Conservation (phyloP, 2,113 vertebrate genomes). For the Eulemur macaco region DNA sequence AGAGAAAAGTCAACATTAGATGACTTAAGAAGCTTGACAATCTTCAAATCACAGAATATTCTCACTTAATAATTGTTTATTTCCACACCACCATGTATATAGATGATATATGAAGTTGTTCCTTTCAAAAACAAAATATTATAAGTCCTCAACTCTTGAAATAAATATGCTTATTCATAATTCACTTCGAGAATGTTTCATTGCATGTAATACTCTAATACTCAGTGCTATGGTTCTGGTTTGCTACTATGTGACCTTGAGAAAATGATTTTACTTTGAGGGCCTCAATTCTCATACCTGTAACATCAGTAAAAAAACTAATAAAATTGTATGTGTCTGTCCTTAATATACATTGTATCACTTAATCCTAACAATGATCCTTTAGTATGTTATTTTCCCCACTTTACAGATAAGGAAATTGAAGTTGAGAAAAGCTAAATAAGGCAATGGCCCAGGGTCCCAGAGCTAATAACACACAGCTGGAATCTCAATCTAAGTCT, state of each 20-base stretch:
- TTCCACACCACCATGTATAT: neutral
- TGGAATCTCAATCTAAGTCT: neutral
- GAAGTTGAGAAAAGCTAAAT: constrained; percentile 45
- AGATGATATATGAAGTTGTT: neutral
- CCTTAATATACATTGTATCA: neutral
- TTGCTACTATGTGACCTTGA: neutral
- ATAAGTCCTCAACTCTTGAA: neutral
- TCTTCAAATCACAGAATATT: neutral
- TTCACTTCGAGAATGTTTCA: neutral
- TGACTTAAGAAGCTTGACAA: neutral
- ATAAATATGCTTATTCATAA: neutral
- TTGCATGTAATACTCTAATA: neutral
- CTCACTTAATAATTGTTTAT: neutral
- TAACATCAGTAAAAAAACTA: neutral
- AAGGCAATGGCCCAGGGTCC: constrained; percentile 9
- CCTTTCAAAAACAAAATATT: neutral
- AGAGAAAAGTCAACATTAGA: neutral
- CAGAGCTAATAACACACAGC: neutral
- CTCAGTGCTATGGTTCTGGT: neutral
- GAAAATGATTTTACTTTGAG: neutral
- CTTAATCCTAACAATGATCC: constrained; percentile 24
- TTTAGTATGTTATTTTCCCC: neutral
- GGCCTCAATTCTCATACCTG: neutral
- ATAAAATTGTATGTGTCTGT: neutral
- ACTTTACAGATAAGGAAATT: constrained; percentile 54